Percentiles rank a stretch among this genome's conserved stretches.
These are phyloP conservation scores for Pseudeuparius sepicola DNA, from an alignment of 2,888 invertebrate genomes.

Conservation along the genomic window DNA sequence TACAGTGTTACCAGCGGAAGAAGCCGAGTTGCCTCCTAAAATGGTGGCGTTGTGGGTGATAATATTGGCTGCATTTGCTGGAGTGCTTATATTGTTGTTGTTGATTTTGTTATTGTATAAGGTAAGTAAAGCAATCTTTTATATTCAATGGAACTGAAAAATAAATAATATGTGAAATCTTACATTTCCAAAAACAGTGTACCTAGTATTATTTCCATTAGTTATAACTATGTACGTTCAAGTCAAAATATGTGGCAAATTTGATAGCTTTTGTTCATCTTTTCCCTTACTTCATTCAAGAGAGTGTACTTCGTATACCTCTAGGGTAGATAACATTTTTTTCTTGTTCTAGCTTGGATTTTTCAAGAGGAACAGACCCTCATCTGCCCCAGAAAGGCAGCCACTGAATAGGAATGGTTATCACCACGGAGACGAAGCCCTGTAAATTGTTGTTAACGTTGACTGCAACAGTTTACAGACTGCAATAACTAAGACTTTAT, in stretches of 20 bases:
- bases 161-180: too few relatives aligned
- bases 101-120: constrained; percentile 72
- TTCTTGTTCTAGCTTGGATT: constrained; percentile 67
- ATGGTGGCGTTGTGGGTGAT: constrained; percentile 82
- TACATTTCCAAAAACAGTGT: too few relatives aligned
- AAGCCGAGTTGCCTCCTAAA: constrained; percentile 52
- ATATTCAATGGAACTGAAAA: too few relatives aligned
- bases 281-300: too few relatives aligned
- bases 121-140: constrained; percentile 48
- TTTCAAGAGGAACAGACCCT: constrained; percentile 84
- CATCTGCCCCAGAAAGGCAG: constrained; percentile 72
- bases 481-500: constrained; percentile 24
- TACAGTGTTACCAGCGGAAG: constrained; percentile 57
- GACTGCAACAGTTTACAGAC: constrained; percentile 24
- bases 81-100: constrained; percentile 67
- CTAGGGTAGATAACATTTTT: too few relatives aligned
- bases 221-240: too few relatives aligned
- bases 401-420: constrained; percentile 70
- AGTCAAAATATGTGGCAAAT: too few relatives aligned
- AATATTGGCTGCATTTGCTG: constrained; percentile 71
- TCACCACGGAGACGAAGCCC: constrained; percentile 62
- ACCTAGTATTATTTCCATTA: too few relatives aligned
- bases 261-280: too few relatives aligned
- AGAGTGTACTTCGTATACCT: too few relatives aligned
- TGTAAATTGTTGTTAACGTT: constrained; percentile 43